phyloP scores from a whole-genome alignment of 2,113 vertebrate genomes.

The Phyllostomus discolor region DNA sequence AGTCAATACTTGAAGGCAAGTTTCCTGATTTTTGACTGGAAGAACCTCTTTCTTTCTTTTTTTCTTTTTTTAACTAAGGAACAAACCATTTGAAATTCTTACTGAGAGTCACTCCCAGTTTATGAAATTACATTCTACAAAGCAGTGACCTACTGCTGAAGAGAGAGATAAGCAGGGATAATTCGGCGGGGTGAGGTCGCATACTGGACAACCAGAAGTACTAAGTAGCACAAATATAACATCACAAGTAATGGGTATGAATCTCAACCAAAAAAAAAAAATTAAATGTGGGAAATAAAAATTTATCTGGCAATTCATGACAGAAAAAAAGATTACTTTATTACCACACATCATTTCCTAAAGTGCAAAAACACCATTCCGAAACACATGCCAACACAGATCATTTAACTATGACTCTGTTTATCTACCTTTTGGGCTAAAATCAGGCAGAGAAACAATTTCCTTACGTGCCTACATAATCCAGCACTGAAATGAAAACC shows the following conservation, averaged over 20 bases:
- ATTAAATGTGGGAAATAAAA: slow-evolving; percentile 59
- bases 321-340: slow-evolving; percentile 60
- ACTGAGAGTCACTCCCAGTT: not conserved
- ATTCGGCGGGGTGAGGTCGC: not conserved
- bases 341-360: not conserved
- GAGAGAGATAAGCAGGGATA: not conserved
- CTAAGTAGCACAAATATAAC: slow-evolving; percentile 1
- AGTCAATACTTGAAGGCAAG: not conserved
- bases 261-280: slow-evolving; percentile 38
- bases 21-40: not conserved
- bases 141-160: not conserved
- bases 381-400: slow-evolving; percentile 31
- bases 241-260: slow-evolving; percentile 58
- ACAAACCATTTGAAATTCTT: slow-evolving; percentile 22
- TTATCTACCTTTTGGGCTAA: slow-evolving; percentile 2
- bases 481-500: slow-evolving; percentile 7
- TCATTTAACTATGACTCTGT: not conserved
- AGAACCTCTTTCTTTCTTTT: not conserved
- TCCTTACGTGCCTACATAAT: not conserved
- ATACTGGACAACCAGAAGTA: not conserved
- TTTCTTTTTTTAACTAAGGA: not conserved
- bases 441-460: not conserved
- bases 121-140: not conserved
- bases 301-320: slow-evolving; percentile 37
- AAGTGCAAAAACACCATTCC: slow-evolving; percentile 23